Conservation (phyloP, 2,113 vertebrate species). For the Odontesthes bonariensis region DNA sequence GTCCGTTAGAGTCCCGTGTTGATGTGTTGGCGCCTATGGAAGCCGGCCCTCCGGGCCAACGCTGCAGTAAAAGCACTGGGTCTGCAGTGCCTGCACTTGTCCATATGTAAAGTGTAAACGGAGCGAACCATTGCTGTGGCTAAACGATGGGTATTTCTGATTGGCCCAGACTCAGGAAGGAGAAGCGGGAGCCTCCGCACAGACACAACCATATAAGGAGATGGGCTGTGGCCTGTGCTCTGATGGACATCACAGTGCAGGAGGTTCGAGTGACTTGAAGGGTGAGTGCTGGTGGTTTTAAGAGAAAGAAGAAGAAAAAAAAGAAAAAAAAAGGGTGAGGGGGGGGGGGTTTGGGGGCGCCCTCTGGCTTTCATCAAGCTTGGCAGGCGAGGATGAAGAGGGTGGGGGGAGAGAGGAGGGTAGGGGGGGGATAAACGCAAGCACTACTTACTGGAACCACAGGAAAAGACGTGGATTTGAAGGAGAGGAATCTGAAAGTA, state of each 20-base stretch:
- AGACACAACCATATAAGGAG: slow-evolving; percentile 45
- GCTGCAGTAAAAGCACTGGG: too few species aligned
- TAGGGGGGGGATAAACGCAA: neutral
- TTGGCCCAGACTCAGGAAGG: slow-evolving; percentile 46
- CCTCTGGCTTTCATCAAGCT: slow-evolving; percentile 76
- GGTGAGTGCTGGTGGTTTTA: slow-evolving; percentile 50
- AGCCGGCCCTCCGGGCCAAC: neutral
- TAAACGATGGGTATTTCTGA: slow-evolving; percentile 35
- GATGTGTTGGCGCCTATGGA: too few species aligned
- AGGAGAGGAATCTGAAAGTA: slow-evolving; percentile 29
- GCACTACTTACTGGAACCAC: slow-evolving; percentile 37
- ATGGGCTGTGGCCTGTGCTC: slow-evolving; percentile 40
- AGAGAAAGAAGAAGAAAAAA: slow-evolving; percentile 23
- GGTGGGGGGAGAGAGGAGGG: slow-evolving; percentile 1
- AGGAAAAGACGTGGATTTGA: slow-evolving; percentile 40
- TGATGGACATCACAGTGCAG: slow-evolving; percentile 61
- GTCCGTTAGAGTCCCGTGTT: too few species aligned
- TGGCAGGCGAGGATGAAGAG: slow-evolving; percentile 51
- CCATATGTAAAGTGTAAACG: neutral
- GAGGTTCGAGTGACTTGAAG: slow-evolving; percentile 60
- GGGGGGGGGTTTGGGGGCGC: slow-evolving; percentile 12
- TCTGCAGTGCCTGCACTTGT: neutral
- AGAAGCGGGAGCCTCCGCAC: slow-evolving; percentile 2
- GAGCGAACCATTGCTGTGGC: slow-evolving; percentile 8
- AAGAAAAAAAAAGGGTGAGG: too few species aligned